Base-by-base conservation (phyloP, 2,888 invertebrate species). In the Lasioglossum villosulum region DNA sequence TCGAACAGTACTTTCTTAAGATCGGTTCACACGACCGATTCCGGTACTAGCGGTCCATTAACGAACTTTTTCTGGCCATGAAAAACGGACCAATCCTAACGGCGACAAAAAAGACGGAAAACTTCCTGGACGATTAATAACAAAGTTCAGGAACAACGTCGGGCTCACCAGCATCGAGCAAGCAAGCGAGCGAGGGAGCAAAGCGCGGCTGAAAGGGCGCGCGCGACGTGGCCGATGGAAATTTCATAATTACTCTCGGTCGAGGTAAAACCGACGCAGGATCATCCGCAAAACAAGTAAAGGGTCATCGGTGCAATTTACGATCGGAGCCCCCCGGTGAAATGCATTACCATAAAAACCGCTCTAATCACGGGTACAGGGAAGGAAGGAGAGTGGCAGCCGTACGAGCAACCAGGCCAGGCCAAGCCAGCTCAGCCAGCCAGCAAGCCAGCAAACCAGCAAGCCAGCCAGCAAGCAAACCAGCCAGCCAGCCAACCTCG, bases 331-430 rank as follows among this genome's bases (percentile, higher is more conserved):
- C 34, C 48, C 75, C 37, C 80, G 59, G 78, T 84, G 82, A 88
- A 83, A 88, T 80, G 83, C 88, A 90, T 90, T 88, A 87, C 83
- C 84, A 87, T 89, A 90, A 90, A 90, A 90, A 90, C 88, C 85
- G 78, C 83, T 87, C 87, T 90, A 90, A 90, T 90, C 90, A 87
- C 86, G 82, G 90, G 76, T 82, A 83, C 80, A 83, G 77, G 68
- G 82, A 70, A 73, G 30, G 73, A 48, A 45, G 73, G 48, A 48
- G 34, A 42, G 45, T 37, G 59, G 39, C 73, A 72, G 74, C 75
- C 75, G 80, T 78, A 74, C 77, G 66, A 80, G 80, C 42, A 23
- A n/a, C 70, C 70, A 16, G 59, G 14, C 68, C 39, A 34, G 27
- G 52, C n/a, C 56, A 56, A 4, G 10, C 12, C n/a, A 19, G 30